Evolutionary conservation across 1,140 invertebrate species (phyloP), one percentile per base, ranked within the genome.

Genomic region (Branchinecta lynchi): DNA sequence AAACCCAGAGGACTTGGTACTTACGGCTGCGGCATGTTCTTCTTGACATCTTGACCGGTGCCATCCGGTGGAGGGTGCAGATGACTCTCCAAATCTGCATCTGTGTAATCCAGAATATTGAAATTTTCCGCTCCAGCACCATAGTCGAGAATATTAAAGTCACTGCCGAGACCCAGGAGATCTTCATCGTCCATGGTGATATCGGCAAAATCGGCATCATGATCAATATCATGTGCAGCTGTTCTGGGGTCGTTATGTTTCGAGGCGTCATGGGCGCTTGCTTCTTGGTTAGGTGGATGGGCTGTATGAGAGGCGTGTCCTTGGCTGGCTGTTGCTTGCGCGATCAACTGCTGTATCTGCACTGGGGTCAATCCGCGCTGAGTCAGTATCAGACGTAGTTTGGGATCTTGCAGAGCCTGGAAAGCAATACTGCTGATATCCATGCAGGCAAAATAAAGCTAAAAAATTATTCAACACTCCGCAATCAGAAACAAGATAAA

Each of bases 131-230:
- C 69, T 15, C 65, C 68, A 44, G 51, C 71, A n/a, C 51, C 93
- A 80, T 95, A 96, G 78, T 94, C 90, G 51, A 96, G 77, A 75
- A 97, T 95, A 77, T 96, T 96, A 79, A 96, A 96, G 79, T 95
- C 92, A 76, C 92, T 87, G 15, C 91, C 91, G 82, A 93, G 89
- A 82, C 91, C 90, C 15, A 93, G 80, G 71, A 93, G 82, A 76
- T 93, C 90, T 76, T 93, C 91, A 76, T 93, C 90, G 72, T 92
- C 90, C 44, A 90, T 86, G 7, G 86, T 89, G 44, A 92, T 79
- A 68, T 90, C 89, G 46, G 85, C 87, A 69, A 92, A 80, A 68
- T 71, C 72, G 46, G 60, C 70, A 15, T 67, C 73, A 17, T 12
- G 65, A 20, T 70, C 72, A n/a, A 44, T 68, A 45, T 17, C 43